These are phyloP conservation scores for Calliopsis andreniformis DNA, from an alignment of 1,140 invertebrate genomes.

Conservation along the genomic window DNA sequence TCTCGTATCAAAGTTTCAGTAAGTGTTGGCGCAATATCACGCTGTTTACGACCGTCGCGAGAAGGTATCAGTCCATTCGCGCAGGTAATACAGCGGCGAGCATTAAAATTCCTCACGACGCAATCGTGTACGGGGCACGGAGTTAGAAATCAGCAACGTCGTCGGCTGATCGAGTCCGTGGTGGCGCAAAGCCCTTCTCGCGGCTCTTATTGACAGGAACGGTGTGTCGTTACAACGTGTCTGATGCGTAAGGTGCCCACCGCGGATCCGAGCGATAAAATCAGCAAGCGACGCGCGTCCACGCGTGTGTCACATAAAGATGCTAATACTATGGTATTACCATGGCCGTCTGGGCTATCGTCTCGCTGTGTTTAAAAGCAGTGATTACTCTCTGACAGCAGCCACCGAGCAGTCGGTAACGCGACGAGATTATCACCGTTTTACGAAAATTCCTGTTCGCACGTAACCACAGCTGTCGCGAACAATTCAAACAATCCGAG, in stretches of 20 bases:
- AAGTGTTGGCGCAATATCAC: not conserved
- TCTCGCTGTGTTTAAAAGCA: slow-evolving; percentile 64
- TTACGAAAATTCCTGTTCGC: slow-evolving; percentile 47
- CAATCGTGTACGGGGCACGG: not conserved
- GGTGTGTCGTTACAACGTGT: slow-evolving; percentile 43
- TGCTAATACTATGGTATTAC: slow-evolving; percentile 67
- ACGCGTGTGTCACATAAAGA: slow-evolving; percentile 57
- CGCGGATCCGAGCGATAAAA: slow-evolving; percentile 48
- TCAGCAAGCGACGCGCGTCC: slow-evolving; percentile 21
- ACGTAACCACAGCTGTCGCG: slow-evolving; percentile 42
- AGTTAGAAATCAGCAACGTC: not conserved
- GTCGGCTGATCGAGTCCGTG: not conserved
- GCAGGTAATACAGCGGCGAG: not conserved
- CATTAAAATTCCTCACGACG: slow-evolving; percentile 9
- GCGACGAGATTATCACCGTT: slow-evolving; percentile 59
- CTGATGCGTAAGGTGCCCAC: slow-evolving; percentile 41
- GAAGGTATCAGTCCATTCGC: not conserved
- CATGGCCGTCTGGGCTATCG: slow-evolving; percentile 58
- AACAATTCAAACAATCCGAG: slow-evolving; percentile 21
- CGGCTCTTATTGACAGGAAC: slow-evolving; percentile 45
- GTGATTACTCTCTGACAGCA: slow-evolving; percentile 64
- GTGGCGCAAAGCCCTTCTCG: not conserved
- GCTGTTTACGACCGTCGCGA: not conserved
- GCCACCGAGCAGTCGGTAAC: slow-evolving; percentile 48
- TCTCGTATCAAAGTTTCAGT: not conserved